Conservation (phyloP, 1,140 invertebrate species). For the Whitmania pigra region DNA sequence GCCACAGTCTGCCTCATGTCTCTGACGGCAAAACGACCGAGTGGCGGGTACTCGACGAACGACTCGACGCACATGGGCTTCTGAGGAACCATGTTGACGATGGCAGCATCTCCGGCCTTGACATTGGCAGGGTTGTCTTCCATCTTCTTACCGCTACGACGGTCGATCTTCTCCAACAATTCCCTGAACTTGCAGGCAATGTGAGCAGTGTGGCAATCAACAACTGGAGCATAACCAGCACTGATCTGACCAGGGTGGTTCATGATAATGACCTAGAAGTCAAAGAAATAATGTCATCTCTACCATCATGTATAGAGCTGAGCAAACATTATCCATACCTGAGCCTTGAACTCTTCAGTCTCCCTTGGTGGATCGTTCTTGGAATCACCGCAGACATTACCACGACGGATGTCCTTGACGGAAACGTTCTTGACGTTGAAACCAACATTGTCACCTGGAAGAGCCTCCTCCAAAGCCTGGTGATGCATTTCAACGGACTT, state of each 20-base stretch:
- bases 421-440: no score
- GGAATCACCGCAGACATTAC: no score
- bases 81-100: slow-evolving; percentile 75
- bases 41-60: slow-evolving; percentile 91
- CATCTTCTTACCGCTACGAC: slow-evolving; percentile 67
- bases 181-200: slow-evolving; percentile 97
- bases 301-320: slow-evolving; percentile 89
- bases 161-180: slow-evolving; percentile 93
- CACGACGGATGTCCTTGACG: no score
- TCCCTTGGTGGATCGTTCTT: no score
- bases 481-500: slow-evolving; percentile 99
- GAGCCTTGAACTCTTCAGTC: no score
- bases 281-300: slow-evolving; percentile 89
- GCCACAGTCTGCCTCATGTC: slow-evolving; percentile 99
- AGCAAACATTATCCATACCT: slow-evolving; percentile 66
- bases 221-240: no score
- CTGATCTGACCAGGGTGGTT: no score
- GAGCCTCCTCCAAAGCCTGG: slow-evolving; percentile 78
- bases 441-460: no score
- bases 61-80: slow-evolving; percentile 96
- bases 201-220: no score
- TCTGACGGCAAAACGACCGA: slow-evolving; percentile 94
- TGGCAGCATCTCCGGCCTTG: slow-evolving; percentile 90
- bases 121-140: slow-evolving; percentile 56
- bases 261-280: no score